These are phyloP conservation scores for Desmodus rotundus DNA, from an alignment of 2,113 vertebrate genomes.

Conservation along the genomic window DNA sequence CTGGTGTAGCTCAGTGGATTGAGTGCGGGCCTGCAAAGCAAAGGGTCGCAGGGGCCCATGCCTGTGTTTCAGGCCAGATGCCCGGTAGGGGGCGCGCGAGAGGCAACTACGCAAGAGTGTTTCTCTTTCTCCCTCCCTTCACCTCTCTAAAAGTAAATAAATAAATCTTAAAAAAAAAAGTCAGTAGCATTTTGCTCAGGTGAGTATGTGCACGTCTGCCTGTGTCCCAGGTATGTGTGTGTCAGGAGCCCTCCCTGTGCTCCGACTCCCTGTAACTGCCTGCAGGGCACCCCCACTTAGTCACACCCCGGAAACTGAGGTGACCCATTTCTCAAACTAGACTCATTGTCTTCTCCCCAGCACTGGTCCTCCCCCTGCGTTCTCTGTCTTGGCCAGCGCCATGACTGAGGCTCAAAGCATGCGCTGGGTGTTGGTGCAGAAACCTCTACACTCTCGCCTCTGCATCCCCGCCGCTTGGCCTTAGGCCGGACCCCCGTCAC, in stretches of 20 bases:
- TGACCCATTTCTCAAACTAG: not conserved
- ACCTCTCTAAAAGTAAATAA: too few species aligned
- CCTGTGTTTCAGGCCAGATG: too few species aligned
- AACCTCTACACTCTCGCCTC: not conserved
- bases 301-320: not conserved
- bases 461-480: not conserved
- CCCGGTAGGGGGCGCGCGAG: too few species aligned
- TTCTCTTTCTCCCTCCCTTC: too few species aligned
- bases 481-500: not conserved
- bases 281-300: not conserved
- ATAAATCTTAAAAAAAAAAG: too few species aligned
- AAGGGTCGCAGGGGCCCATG: too few species aligned
- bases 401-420: too few species aligned
- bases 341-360: not conserved
- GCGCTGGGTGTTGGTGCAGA: not conserved
- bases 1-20: too few species aligned
- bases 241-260: not conserved
- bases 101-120: too few species aligned
- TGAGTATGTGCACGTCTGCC: too few species aligned
- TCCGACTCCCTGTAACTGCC: not conserved
- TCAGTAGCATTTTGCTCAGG: too few species aligned
- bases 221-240: not conserved
- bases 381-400: not conserved
- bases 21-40: too few species aligned
- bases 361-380: not conserved